phyloP scores from a whole-genome alignment of 2,113 vertebrate species.

The Aptenodytes patagonicus region DNA sequence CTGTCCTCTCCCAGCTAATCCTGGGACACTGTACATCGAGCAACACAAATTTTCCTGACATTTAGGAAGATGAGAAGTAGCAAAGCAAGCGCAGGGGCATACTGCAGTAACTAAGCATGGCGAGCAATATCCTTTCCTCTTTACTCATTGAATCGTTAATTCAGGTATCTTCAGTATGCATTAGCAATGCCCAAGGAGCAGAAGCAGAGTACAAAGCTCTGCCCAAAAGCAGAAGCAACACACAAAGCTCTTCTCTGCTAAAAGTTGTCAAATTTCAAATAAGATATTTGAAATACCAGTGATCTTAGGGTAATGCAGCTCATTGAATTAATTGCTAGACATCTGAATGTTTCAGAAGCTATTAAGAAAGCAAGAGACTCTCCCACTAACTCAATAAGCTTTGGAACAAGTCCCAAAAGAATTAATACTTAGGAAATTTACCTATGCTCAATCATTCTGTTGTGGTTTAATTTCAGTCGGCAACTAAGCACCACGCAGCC shows the following conservation, averaged over 20 bases:
- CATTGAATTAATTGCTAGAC: not conserved
- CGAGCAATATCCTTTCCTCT: not conserved
- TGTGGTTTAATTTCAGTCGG: too few relatives aligned
- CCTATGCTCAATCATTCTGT: too few relatives aligned
- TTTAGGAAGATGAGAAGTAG: not conserved
- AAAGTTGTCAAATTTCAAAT: not conserved
- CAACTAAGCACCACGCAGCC: too few relatives aligned
- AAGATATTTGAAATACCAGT: not conserved
- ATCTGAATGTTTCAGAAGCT: not conserved
- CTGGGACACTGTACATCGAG: not conserved
- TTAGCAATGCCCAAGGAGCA: not conserved
- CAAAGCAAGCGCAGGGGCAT: not conserved
- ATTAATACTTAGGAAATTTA: not conserved
- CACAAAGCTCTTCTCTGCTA: not conserved
- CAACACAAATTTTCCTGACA: not conserved
- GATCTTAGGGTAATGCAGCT: not conserved
- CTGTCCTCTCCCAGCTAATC: not conserved
- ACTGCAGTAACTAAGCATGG: not conserved
- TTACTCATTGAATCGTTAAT: not conserved
- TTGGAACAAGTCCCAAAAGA: not conserved
- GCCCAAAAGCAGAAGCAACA: not conserved
- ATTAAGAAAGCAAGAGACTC: not conserved
- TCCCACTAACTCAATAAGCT: not conserved
- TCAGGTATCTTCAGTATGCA: not conserved
- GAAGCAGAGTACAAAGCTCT: not conserved